phyloP scores from a whole-genome alignment of 2,113 vertebrate genomes.

The Ondatra zibethicus region DNA sequence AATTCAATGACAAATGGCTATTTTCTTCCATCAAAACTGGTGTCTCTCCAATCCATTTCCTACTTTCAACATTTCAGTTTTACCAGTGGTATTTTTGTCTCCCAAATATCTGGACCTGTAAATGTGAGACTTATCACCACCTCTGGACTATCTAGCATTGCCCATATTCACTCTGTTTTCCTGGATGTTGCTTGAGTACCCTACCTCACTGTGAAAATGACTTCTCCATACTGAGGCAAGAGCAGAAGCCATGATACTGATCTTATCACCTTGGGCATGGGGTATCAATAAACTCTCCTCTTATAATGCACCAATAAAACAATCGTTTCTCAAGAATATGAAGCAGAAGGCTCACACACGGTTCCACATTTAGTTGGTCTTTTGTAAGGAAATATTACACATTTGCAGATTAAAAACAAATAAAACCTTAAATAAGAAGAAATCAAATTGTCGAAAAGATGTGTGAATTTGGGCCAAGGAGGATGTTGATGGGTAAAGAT shows the following conservation, averaged over 20 bases:
- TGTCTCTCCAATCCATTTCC: not conserved
- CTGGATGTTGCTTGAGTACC: not conserved
- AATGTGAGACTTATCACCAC: not conserved
- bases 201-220: not conserved
- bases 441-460: not conserved
- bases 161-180: too few relatives aligned
- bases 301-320: not conserved
- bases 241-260: not conserved
- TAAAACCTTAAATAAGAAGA: not conserved
- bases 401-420: not conserved
- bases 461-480: not conserved
- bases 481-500: not conserved
- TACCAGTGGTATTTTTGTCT: not conserved
- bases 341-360: not conserved
- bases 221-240: not conserved
- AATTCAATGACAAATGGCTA: not conserved
- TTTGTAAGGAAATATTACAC: not conserved
- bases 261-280: not conserved
- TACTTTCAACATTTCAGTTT: not conserved
- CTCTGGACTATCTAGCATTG: not conserved
- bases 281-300: not conserved
- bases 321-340: not conserved
- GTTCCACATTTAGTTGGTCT: not conserved
- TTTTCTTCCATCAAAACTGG: constrained; percentile 37
- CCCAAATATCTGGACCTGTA: not conserved